These are phyloP conservation scores for Holothuria glaberrima DNA, from an alignment of 35 echinoderm and acorn worm species.

Conservation along the genomic window DNA sequence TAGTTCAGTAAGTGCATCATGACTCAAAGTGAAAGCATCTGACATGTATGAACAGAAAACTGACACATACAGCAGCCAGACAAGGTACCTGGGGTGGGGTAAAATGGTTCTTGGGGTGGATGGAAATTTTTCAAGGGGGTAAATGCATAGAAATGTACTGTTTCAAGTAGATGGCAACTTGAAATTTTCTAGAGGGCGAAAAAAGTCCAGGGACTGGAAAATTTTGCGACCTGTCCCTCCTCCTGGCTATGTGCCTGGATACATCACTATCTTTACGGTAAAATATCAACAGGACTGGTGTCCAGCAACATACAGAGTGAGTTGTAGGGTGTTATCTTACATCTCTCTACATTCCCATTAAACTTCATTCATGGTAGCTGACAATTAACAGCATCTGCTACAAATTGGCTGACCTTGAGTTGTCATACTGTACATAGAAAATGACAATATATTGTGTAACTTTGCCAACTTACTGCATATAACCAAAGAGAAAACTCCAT, in stretches of 20 bases:
- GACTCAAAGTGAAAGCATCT: slow-evolving; percentile 1
- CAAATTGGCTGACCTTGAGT: neutral
- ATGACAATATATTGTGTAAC: neutral
- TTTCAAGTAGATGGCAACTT: too few relatives aligned
- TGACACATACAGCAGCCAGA: slow-evolving; percentile 1
- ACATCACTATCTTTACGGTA: neutral
- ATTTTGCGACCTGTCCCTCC: neutral
- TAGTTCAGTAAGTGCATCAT: neutral
- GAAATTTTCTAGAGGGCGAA: too few relatives aligned
- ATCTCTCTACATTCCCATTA: neutral
- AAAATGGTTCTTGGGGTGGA: neutral
- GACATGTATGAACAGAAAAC: neutral
- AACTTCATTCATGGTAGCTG: neutral
- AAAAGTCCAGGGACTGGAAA: too few relatives aligned
- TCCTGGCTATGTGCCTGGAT: neutral
- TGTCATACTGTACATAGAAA: neutral
- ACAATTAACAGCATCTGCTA: neutral
- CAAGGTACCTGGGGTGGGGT: neutral
- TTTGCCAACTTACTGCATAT: neutral
- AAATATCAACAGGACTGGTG: neutral
- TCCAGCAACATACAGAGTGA: neutral
- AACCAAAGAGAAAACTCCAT: neutral
- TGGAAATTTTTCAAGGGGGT: neutral
- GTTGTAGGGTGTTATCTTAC: slow-evolving; percentile 1
- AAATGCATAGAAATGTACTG: too few relatives aligned